These are phyloP conservation scores for Lanius ludovicianus DNA, from an alignment of 2,113 vertebrate genomes.

Conservation along the genomic window DNA sequence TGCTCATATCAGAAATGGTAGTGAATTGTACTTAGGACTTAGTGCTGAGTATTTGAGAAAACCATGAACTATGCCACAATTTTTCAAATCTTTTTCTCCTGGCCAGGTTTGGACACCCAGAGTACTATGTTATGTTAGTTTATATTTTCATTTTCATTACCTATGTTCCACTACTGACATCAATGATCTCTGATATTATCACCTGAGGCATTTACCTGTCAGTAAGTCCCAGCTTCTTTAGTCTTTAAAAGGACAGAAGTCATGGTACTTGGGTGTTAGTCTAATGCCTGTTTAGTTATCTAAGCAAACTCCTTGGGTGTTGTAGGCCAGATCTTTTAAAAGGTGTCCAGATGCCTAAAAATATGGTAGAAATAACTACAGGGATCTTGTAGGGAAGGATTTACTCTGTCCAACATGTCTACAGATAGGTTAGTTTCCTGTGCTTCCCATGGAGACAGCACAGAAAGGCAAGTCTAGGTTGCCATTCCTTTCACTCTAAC, in stretches of 20 bases:
- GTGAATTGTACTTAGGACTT: neutral
- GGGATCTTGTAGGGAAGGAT: neutral
- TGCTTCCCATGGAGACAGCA: neutral
- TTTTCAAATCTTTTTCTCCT: slow-evolving; percentile 34
- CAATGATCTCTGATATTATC: neutral
- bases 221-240: neutral
- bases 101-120: neutral
- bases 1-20: slow-evolving; percentile 33
- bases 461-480: neutral
- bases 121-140: neutral
- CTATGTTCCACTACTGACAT: neutral
- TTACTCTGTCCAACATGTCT: neutral
- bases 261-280: neutral
- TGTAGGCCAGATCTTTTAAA: neutral
- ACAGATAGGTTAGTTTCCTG: neutral
- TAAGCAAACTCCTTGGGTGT: neutral
- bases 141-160: neutral
- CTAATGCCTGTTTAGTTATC: neutral
- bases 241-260: neutral
- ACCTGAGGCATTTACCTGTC: neutral
- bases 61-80: neutral
- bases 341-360: neutral
- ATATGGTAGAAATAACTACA: neutral
- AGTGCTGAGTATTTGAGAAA: slow-evolving; percentile 4
- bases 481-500: neutral